phyloP scores from a whole-genome alignment of 2,888 invertebrate species.

The Melikaiella ostensackeni region DNA sequence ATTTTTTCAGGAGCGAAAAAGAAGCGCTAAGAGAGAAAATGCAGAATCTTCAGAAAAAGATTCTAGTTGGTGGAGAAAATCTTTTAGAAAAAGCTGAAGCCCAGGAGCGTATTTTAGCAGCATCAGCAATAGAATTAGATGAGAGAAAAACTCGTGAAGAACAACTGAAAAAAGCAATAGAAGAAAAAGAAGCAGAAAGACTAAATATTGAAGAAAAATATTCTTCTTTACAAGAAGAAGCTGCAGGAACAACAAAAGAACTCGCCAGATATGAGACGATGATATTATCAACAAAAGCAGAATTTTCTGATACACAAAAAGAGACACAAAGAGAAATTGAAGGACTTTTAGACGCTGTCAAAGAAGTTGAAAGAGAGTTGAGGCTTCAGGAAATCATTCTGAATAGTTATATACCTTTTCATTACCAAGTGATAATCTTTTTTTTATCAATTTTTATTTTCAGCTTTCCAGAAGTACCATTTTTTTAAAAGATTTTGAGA shows the following conservation, averaged over 20 bases:
- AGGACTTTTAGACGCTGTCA: constrained; percentile 93
- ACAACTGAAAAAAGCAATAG: constrained; percentile 87
- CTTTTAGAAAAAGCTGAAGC: constrained; percentile 97
- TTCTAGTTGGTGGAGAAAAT: constrained; percentile 98
- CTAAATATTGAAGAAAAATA: constrained; percentile 97
- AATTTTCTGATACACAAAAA: constrained; percentile 90
- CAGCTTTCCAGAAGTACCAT: neutral
- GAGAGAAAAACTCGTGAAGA: constrained; percentile 88
- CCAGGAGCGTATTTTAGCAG: constrained; percentile 92
- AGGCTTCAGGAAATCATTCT: constrained; percentile 94
- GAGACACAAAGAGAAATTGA: constrained; percentile 99
- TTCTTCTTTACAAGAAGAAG: constrained; percentile 96
- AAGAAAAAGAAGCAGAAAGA: constrained; percentile 95
- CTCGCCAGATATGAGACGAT: constrained; percentile 92
- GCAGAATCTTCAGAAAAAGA: constrained; percentile 94
- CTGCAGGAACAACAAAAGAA: constrained; percentile 94
- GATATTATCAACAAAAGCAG: constrained; percentile 91
- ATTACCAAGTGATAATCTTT: constrained; percentile 86
- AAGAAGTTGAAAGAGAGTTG: constrained; percentile 93
- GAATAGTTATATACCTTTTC: constrained; percentile 94
- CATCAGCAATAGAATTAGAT: constrained; percentile 90
- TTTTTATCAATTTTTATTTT: too few relatives aligned
- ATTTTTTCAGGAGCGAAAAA: constrained; percentile 83
- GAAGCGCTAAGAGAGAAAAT: constrained; percentile 91
- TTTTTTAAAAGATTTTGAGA: neutral